A percentile compares a stretch with the other conserved stretches of the same genome.
Conservation (phyloP, 2,888 invertebrate species). For the Ornithoptera priamus region DNA sequence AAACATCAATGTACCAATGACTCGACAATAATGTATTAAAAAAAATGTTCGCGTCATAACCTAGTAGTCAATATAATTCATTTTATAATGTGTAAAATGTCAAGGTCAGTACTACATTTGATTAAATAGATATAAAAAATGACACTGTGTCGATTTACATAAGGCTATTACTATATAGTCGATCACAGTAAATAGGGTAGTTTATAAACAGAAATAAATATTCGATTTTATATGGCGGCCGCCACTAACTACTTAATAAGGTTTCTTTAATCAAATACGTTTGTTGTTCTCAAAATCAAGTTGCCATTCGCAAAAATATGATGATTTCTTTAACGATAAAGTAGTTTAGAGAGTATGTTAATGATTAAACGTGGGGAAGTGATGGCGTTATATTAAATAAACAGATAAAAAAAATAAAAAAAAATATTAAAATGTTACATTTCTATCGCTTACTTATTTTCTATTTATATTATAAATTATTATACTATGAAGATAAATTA, state of each 20-base stretch:
- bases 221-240: conserved; percentile 24
- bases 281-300: neutral
- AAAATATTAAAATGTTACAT: too few relatives aligned
- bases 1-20: too few relatives aligned
- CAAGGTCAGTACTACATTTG: conserved; percentile 27
- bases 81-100: conserved; percentile 15
- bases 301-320: neutral
- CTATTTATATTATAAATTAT: too few relatives aligned
- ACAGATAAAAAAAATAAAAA: neutral
- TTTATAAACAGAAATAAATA: conserved; percentile 18
- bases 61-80: conserved; percentile 1
- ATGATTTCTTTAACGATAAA: too few relatives aligned
- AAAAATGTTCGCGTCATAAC: too few relatives aligned
- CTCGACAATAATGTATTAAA: too few relatives aligned
- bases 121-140: conserved; percentile 23
- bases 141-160: conserved; percentile 24
- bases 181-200: conserved; percentile 12
- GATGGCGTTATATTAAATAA: neutral
- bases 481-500: too few relatives aligned
- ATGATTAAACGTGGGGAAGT: neutral
- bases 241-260: conserved; percentile 19
- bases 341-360: too few relatives aligned
- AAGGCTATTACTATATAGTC: conserved; percentile 17
- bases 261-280: conserved; percentile 23
- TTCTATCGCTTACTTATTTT: too few relatives aligned